Conservation (phyloP, 2,797 vertebrate genomes). For the Neoniphon sammara region DNA sequence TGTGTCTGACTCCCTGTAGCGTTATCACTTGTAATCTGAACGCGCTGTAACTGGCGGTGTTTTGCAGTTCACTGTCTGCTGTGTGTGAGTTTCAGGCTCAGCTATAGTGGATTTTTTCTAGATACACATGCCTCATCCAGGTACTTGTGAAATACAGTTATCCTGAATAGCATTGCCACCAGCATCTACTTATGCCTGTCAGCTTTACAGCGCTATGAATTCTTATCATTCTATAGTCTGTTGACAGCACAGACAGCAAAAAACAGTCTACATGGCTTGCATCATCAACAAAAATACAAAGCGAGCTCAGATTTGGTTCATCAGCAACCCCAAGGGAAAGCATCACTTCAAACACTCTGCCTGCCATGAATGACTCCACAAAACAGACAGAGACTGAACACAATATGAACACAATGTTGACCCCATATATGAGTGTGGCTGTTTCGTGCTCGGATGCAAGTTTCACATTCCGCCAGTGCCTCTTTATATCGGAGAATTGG, state of each 20-base stretch:
- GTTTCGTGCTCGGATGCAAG: background rate
- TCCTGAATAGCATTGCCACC: conserved; percentile 20
- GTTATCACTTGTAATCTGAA: background rate
- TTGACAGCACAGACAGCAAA: conserved; percentile 20
- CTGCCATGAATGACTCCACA: background rate
- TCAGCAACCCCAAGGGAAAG: background rate
- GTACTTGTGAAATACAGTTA: background rate
- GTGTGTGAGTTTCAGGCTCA: conserved; percentile 22
- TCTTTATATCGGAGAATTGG: conserved; percentile 9
- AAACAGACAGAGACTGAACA: background rate
- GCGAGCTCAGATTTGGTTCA: conserved; percentile 1
- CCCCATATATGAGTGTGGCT: background rate
- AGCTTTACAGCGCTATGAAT: conserved; percentile 25
- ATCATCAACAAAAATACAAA: conserved; percentile 22
- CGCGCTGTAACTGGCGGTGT: background rate
- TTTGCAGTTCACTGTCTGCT: conserved; percentile 1
- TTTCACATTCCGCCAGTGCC: background rate
- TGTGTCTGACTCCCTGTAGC: no score
- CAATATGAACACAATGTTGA: no score
- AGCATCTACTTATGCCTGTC: conserved; percentile 31
- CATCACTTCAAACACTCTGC: background rate
- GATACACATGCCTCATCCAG: conserved; percentile 2
- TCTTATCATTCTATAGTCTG: conserved; percentile 35
- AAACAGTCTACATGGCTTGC: background rate
- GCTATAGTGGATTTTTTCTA: background rate